Percentiles rank a stretch among this genome's conserved stretches.
phyloP scores from a whole-genome alignment of 2,888 invertebrate species.

The Caenorhabditis wallacei region DNA sequence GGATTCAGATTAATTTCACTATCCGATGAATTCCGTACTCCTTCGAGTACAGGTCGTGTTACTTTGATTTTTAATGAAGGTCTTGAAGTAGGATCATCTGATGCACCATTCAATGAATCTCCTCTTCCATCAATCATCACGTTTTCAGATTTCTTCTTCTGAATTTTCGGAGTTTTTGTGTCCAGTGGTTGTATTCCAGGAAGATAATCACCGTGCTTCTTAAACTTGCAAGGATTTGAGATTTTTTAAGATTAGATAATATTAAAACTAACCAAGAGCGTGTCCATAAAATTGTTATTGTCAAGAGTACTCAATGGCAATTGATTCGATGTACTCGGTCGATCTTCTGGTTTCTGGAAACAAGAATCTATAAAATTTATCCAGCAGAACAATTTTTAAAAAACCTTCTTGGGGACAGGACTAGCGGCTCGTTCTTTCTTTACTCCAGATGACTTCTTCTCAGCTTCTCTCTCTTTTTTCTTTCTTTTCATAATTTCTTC shows the following conservation, averaged over 20 bases:
- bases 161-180: slow-evolving; percentile 20
- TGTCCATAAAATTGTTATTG: no score
- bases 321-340: no score
- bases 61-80: background rate
- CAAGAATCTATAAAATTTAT: no score
- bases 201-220: background rate
- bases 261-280: no score
- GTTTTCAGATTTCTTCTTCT: slow-evolving; percentile 12
- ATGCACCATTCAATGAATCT: background rate
- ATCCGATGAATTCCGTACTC: background rate
- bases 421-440: no score
- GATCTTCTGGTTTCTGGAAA: no score
- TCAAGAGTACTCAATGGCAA: no score
- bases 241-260: no score
- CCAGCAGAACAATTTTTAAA: no score
- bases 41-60: background rate
- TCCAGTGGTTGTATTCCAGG: slow-evolving; percentile 33
- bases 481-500: slow-evolving; percentile 3
- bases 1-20: background rate
- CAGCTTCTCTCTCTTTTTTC: background rate
- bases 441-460: no score
- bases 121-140: background rate
- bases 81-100: background rate
- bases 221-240: background rate
- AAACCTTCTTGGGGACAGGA: no score